These are phyloP conservation scores for Neelides folsomi DNA, from an alignment of 2,888 invertebrate species.

Conservation along the genomic window DNA sequence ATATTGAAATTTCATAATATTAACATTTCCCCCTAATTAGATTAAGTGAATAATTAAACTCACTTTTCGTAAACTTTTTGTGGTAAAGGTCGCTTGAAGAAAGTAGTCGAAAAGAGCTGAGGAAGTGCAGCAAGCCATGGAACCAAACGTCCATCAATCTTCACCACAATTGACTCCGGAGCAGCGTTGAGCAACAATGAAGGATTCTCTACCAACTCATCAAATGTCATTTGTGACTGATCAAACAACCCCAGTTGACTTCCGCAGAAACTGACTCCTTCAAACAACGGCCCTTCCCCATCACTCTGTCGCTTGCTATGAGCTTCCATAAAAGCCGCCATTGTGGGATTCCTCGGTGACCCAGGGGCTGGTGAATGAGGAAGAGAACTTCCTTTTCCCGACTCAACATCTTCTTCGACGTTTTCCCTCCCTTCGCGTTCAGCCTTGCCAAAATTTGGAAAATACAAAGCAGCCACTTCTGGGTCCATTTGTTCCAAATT, in stretches of 20 bases:
- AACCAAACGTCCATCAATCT: constrained; percentile 74
- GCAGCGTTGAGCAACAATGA: constrained; percentile 57
- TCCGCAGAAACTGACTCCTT: constrained; percentile 64
- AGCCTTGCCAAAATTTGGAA: constrained; percentile 43
- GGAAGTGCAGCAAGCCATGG: constrained; percentile 85
- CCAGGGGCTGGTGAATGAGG: constrained; percentile 63
- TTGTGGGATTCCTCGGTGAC: constrained; percentile 22
- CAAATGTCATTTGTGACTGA: constrained; percentile 48
- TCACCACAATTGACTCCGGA: constrained; percentile 57
- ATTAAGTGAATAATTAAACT: constrained; percentile 4
- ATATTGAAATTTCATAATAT: neutral
- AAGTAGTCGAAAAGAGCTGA: constrained; percentile 70
- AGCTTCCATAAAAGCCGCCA: constrained; percentile 24
- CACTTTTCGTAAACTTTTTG: constrained; percentile 34
- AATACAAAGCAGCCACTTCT: constrained; percentile 76
- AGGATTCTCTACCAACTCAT: constrained; percentile 52
- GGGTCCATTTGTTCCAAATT: constrained; percentile 81
- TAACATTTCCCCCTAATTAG: too few relatives aligned
- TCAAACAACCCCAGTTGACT: constrained; percentile 37
- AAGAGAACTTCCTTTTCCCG: constrained; percentile 88
- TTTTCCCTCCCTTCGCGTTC: constrained; percentile 18
- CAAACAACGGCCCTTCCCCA: constrained; percentile 31
- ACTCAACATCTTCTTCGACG: constrained; percentile 83
- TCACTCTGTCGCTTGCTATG: constrained; percentile 5
- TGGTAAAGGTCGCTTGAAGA: constrained; percentile 73